Percentiles rank a stretch among this genome's conserved stretches.
These are phyloP conservation scores for Ectemnius lituratus DNA, from an alignment of 2,888 invertebrate species.

Conservation along the genomic window DNA sequence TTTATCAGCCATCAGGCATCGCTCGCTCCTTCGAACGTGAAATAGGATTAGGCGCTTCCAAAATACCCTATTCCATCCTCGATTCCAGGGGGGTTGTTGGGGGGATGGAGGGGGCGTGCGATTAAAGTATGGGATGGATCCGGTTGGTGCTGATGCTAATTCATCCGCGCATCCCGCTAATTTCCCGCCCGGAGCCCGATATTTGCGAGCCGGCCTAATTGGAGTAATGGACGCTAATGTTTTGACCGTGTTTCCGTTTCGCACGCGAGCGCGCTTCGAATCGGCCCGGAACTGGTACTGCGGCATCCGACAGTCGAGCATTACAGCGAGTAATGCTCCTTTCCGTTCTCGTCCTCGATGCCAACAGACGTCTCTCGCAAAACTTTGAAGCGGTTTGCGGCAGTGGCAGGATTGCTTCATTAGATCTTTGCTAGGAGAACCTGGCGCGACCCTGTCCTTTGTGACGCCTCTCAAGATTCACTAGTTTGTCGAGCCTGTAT, in stretches of 20 bases:
- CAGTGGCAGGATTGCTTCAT: conserved; percentile 60
- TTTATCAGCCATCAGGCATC: no score
- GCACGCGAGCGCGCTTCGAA: conserved; percentile 41
- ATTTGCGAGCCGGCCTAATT: conserved; percentile 21
- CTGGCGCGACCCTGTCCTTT: conserved; percentile 28
- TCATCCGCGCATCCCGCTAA: conserved; percentile 17
- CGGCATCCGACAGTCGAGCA: conserved; percentile 43
- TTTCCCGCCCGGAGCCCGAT: conserved; percentile 26
- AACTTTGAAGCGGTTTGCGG: conserved; percentile 60
- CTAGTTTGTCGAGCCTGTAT: neutral
- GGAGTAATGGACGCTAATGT: conserved; percentile 36
- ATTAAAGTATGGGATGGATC: neutral
- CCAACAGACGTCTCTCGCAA: conserved; percentile 56
- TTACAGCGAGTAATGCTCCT: conserved; percentile 55
- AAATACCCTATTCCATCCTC: no score
- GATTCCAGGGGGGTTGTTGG: no score
- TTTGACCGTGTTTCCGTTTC: conserved; percentile 43
- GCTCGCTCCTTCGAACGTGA: no score
- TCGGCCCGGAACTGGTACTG: conserved; percentile 43
- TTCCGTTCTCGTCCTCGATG: conserved; percentile 34
- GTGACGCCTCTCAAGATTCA: neutral
- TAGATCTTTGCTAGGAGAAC: conserved; percentile 54
- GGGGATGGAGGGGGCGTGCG: neutral
- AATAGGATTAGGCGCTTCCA: no score
- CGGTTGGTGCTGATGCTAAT: neutral